Base-by-base conservation (phyloP, 1,140 invertebrate genomes). In the Ceratina calcarata region DNA sequence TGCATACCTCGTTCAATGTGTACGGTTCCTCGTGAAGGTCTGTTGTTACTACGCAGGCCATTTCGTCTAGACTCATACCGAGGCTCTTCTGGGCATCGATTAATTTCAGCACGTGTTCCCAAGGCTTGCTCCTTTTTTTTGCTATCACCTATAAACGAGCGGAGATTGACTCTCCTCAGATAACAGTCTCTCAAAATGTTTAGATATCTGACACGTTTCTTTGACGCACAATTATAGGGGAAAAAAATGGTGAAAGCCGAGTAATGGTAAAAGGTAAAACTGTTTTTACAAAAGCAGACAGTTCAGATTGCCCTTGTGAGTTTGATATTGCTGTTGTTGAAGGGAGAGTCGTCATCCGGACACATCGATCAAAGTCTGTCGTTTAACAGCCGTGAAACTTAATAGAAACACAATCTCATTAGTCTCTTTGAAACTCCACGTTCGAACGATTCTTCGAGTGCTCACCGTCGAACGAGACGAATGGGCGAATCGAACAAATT, bases 1-100 rank as follows among this genome's bases (percentile, higher is more conserved):
- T 70, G 27, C 69, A 81, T 78, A 99, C 94, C 93, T 99, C 98
- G 15, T 94, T 90, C 83, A 96, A 95, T 18, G 94, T 95, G 88
- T 99, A 99, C 0, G 95, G 93, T 51, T 95, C 94, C 83, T 95
- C 93, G 81, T 96, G 95, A 16, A 99, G 91, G 72, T 94, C 89
- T 62, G 95, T 89, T 32, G 94, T 89, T 1, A 97, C 96, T 45
- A 97, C 85, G 10, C 90, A 74, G 66, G 95, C 92, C 95, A 98
- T 96, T 87, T 97, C 95, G 62, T 94, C 90, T 20, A 98, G 93
- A 79, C 92, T 94, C 62, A 95, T 91, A 13, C 91, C 93, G 18
- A 97, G 91, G 6, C 89, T 86, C 74, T 94, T 92, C 92, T 98
- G 97, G 7, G 98, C 88, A 87, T 97, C 95, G 45, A 95, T 95